Base-by-base conservation (phyloP, 2,797 vertebrate genomes). In the Capromys pilorides region DNA sequence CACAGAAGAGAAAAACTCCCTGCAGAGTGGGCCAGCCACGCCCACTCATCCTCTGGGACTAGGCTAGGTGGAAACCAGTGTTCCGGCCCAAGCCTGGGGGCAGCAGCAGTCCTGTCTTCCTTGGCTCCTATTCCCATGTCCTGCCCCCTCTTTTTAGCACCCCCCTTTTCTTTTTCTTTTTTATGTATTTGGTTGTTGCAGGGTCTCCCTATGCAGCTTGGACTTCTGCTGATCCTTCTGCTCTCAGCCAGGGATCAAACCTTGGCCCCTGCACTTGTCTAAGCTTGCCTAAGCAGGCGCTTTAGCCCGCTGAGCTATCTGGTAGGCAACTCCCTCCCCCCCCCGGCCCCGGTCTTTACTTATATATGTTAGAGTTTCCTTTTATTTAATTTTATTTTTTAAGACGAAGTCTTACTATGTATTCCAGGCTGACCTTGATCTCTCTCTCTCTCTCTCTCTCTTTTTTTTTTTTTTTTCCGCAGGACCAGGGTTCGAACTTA, bases 11-110 rank as follows among this genome's bases (percentile, higher is more conserved):
- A 33, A n/a, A 18, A 41, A 24, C 13, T 6, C 21, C 77, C 45
- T 71, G 21, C 36, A 28, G 13, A 83, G 86, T 41, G 93, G 89
- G 41, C 59, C 88, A 93, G 41, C 33, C 82, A n/a, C 86, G 93
- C 91, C 93, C 73, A 61, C 12, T 88, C 2, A 91, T 57, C 77
- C 49, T 39, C 62, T 83, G 57, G 81, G 66, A 57, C 81, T 73
- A 28, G 95, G 82, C 77, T 90, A 90, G 93, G 89, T 81, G 28
- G 61, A 95, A 96, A 93, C 91, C 88, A 95, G 67, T 91, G 93
- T 95, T 90, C 89, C 51, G 92, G 86, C 49, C 67, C 75, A 73
- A 87, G 59, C 77, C 80, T 84, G 66, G 84, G 84, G 92, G 90
- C 7, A 91, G 82, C 79, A 67, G 64, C 41, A 84, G 64, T 75